These are phyloP conservation scores for Idris sp. DNA, from an alignment of 1,140 invertebrate species.

Conservation along the genomic window DNA sequence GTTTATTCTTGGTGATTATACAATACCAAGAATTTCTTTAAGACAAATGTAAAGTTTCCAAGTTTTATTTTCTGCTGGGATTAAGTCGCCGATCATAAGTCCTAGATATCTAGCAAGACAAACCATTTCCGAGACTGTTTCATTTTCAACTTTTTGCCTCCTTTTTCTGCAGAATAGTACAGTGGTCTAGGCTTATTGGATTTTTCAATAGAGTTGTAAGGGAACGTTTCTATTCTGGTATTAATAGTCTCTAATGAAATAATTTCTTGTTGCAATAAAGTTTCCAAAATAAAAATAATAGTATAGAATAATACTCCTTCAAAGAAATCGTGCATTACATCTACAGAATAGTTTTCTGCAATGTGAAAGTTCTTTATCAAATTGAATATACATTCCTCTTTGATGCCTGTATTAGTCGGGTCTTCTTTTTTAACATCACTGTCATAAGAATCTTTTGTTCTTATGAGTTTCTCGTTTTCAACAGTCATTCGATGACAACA, in stretches of 20 bases:
- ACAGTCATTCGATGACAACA: slow-evolving; percentile 18
- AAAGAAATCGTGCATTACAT: slow-evolving; percentile 30
- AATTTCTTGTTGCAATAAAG: slow-evolving; percentile 11
- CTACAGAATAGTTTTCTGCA: slow-evolving; percentile 17
- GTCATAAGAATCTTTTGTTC: slow-evolving; percentile 12
- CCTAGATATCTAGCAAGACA: slow-evolving; percentile 13
- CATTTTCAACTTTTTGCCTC: slow-evolving; percentile 13
- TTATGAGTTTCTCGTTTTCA: slow-evolving; percentile 20
- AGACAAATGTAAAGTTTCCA: slow-evolving; percentile 24
- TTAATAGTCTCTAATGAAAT: slow-evolving; percentile 1
- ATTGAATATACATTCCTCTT: slow-evolving; percentile 21
- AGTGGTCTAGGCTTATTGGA: slow-evolving; percentile 16
- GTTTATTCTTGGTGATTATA: slow-evolving; percentile 11
- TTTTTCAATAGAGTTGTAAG: slow-evolving; percentile 4
- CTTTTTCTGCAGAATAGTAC: not conserved
- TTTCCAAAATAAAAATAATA: slow-evolving; percentile 10
- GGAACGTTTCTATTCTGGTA: slow-evolving; percentile 8
- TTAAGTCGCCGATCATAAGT: slow-evolving; percentile 6
- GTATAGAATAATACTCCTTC: slow-evolving; percentile 6
- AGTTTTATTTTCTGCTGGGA: slow-evolving; percentile 12
- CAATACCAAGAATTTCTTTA: slow-evolving; percentile 13
- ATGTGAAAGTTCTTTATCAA: slow-evolving; percentile 38
- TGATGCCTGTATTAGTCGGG: slow-evolving; percentile 7
- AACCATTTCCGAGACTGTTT: slow-evolving; percentile 22
- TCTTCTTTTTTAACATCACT: slow-evolving; percentile 14